Base-by-base conservation (phyloP, 2,888 invertebrate species). In the Callimorpha dominula region DNA sequence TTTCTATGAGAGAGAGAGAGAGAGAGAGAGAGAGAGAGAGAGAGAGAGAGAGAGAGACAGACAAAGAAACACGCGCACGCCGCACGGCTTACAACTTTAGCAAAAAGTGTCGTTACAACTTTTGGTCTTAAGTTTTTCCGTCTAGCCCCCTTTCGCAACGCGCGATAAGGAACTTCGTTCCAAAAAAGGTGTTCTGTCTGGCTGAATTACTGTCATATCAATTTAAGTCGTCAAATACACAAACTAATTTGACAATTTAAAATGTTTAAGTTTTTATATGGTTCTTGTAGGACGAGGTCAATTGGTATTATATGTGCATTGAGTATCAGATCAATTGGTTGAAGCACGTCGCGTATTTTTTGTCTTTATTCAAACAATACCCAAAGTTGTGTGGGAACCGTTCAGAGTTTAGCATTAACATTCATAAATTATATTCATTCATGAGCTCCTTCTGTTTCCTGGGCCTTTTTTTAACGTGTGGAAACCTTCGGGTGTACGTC, bases 251-350 rank as follows among this genome's bases (percentile, higher is more conserved):
- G 60, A 60, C 31, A 60, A 60, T 14, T 60, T 60, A 12, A 20
- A 60, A 60, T 31, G 14, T 12, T 46, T 31, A 14, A 4, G 14
- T 60, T 60, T 57, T 7, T 60, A 31, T 60, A 14, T 60, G 60
- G 20, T 60, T 60, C 60, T 60, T 60, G 31, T 60, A 31, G 60
- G 14, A 31, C 60, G 60, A 60, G 60, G 60, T 60, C 60, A 60
- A 31, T 31, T 60, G 14, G 9, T 46, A 31, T 31, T 31, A 57
- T 12, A 57, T 57, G 57, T 20, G 14, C 31, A 60, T 31, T 20
- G 31, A 60, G 31, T 60, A 6, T 31, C 12, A 12, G 14, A 60
- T 60, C 60, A 60, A 12, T 31, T 12, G 31, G 60, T 60, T 60
- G 14, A 14, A 60, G 60, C 14, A 31, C 11, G 14, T 60, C 31